Conservation (phyloP, 2,797 vertebrate genomes). For the Crocodylus rhombifer region DNA sequence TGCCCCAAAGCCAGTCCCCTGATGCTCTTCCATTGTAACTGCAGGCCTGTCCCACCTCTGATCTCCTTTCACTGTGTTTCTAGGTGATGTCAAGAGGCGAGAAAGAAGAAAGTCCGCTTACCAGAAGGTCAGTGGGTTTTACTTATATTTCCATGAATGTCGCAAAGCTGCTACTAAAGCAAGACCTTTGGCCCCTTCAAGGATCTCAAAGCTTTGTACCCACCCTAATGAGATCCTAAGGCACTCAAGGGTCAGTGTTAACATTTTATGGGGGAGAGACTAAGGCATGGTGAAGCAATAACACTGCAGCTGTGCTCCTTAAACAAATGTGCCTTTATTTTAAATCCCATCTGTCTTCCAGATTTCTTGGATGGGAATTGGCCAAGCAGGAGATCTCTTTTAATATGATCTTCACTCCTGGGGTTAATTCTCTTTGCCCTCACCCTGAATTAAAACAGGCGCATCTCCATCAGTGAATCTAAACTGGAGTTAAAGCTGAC, state of each 20-base stretch:
- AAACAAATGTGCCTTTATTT: not conserved
- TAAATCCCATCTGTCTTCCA: no score
- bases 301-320: not conserved
- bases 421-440: not conserved
- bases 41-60: not conserved
- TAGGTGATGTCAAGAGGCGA: constrained; percentile 78
- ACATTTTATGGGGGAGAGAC: not conserved
- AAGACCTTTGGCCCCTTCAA: not conserved
- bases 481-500: not conserved
- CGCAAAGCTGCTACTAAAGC: not conserved
- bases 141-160: not conserved
- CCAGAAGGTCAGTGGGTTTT: constrained; percentile 68
- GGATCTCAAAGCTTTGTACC: not conserved
- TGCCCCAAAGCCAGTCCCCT: not conserved
- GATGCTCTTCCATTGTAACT: not conserved
- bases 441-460: not conserved
- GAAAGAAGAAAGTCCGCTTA: constrained; percentile 73
- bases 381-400: not conserved
- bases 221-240: not conserved
- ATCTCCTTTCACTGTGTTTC: constrained; percentile 55
- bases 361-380: not conserved
- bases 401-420: not conserved
- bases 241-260: no score
- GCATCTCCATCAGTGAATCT: not conserved
- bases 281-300: not conserved